Evolutionary conservation across 1,140 invertebrate genomes (phyloP).

Genomic region (Bombus confusus): DNA sequence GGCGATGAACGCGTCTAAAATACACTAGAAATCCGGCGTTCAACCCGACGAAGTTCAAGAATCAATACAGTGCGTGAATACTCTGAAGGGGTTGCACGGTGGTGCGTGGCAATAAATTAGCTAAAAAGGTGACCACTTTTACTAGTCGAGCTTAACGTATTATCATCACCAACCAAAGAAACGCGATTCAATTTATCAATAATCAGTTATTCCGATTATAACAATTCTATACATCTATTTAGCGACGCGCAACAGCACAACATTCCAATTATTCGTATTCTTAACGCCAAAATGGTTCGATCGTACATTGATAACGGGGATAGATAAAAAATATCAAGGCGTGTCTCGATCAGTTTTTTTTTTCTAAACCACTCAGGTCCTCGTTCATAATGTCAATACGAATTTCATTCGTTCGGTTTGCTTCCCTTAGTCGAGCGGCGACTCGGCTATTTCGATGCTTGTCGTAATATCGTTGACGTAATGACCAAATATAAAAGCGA

Average conservation of each 20-base stretch:
- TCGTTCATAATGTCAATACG: neutral
- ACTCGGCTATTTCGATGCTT: conserved; percentile 18
- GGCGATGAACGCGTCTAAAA: conserved; percentile 17
- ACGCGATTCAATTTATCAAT: too few species aligned
- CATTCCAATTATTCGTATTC: neutral
- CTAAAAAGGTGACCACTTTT: conserved; percentile 17
- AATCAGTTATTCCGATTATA: neutral
- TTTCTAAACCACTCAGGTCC: neutral
- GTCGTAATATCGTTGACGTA: conserved; percentile 46
- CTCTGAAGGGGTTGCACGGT: neutral
- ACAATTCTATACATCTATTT: neutral
- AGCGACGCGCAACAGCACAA: neutral
- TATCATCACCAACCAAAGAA: neutral
- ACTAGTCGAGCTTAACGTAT: neutral
- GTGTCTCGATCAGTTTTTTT: neutral
- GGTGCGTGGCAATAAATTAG: neutral
- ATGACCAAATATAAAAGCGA: conserved; percentile 34
- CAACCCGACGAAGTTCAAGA: neutral
- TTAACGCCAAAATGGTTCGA: neutral
- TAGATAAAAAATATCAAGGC: neutral
- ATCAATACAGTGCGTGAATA: conserved; percentile 24
- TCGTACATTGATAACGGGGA: too few species aligned
- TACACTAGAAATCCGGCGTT: neutral
- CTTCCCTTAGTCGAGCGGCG: neutral
- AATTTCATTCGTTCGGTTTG: neutral